A percentile compares a stretch with the other conserved stretches of the same genome.
Conservation (phyloP, 2,113 vertebrate species). For the Poeciliopsis turrubarensis region DNA sequence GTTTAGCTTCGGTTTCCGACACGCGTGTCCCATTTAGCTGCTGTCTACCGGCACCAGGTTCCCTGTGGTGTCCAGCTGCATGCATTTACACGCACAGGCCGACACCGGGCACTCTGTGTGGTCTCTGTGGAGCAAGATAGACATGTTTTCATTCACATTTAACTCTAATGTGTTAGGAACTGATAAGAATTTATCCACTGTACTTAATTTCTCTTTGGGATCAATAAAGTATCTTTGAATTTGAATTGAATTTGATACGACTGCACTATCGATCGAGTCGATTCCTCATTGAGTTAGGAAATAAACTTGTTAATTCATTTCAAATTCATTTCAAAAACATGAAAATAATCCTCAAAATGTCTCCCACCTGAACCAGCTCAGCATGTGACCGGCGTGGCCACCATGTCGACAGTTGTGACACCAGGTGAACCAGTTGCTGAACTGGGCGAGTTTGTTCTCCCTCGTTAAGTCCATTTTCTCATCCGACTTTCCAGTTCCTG, state of each 20-base stretch:
- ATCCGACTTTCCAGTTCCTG: conserved; percentile 92
- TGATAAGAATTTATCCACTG: background rate
- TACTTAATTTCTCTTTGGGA: too few species aligned
- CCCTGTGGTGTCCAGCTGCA: conserved; percentile 98
- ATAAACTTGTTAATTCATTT: too few species aligned
- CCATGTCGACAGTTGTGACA: conserved; percentile 98
- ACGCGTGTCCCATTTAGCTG: conserved; percentile 76
- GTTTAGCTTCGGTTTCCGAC: conserved; percentile 31
- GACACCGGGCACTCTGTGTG: conserved; percentile 97
- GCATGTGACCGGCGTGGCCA: conserved; percentile 97
- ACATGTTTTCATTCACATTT: background rate
- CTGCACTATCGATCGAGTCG: too few species aligned
- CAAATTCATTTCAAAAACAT: background rate
- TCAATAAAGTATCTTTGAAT: too few species aligned
- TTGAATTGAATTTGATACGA: too few species aligned
- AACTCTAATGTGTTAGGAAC: background rate
- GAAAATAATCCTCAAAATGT: background rate
- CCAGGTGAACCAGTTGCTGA: conserved; percentile 99
- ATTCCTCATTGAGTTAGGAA: too few species aligned
- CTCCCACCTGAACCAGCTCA: conserved; percentile 96
- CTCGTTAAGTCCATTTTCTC: conserved; percentile 95
- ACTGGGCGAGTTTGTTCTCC: conserved; percentile 97
- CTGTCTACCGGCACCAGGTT: conserved; percentile 95
- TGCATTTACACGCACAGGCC: conserved; percentile 96
- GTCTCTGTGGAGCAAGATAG: conserved; percentile 80